A percentile compares a stretch with the other conserved stretches of the same genome.
phyloP scores from a whole-genome alignment of 2,888 invertebrate species.

The Drosophila macrospina region DNA sequence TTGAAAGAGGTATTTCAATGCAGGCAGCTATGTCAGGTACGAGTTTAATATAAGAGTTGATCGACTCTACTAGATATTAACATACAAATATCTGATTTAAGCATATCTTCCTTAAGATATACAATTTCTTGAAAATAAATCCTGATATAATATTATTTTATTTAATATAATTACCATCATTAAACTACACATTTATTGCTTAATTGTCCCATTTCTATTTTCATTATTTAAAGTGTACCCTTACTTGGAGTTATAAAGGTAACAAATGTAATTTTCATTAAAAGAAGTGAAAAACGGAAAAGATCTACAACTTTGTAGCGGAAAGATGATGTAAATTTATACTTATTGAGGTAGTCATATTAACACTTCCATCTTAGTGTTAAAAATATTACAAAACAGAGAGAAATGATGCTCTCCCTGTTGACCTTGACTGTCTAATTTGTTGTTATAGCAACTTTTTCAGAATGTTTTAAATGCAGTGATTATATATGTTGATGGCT shows the following conservation, averaged over 20 bases:
- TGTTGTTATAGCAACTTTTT: neutral
- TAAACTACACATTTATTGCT: too few relatives aligned
- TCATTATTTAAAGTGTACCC: too few relatives aligned
- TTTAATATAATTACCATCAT: neutral
- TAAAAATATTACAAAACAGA: neutral
- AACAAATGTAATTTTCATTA: too few relatives aligned
- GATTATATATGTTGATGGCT: neutral
- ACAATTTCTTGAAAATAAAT: too few relatives aligned
- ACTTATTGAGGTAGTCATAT: neutral
- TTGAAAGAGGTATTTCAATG: neutral
- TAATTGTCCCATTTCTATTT: too few relatives aligned
- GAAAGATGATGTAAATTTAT: too few relatives aligned
- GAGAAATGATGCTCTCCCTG: neutral
- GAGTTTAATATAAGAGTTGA: neutral
- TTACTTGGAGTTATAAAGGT: too few relatives aligned
- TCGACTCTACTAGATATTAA: too few relatives aligned
- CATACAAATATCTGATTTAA: too few relatives aligned
- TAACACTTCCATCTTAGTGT: neutral
- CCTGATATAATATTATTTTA: too few relatives aligned
- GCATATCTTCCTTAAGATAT: too few relatives aligned
- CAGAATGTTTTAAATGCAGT: neutral
- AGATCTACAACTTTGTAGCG: neutral
- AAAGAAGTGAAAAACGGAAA: too few relatives aligned
- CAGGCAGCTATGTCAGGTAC: conserved; percentile 4
- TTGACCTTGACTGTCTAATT: neutral